These are phyloP conservation scores for Borostomias antarcticus DNA, from an alignment of 2,797 vertebrate species.

Conservation along the genomic window DNA sequence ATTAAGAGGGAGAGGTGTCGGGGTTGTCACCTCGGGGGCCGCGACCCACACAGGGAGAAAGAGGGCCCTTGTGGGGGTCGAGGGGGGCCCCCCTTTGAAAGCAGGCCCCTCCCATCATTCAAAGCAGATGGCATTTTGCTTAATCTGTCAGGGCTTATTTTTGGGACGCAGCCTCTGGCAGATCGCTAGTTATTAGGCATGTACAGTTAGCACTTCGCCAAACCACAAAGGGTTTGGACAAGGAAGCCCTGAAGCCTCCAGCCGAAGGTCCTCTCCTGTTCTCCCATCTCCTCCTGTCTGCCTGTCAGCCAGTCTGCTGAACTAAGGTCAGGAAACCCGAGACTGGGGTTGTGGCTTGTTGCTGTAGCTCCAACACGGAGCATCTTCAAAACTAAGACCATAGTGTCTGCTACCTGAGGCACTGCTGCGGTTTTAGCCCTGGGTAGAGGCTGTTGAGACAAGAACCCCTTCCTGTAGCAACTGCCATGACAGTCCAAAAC, in stretches of 20 bases:
- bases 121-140: slow-evolving; percentile 76
- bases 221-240: slow-evolving; percentile 71
- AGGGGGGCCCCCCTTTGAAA: slow-evolving; percentile 26
- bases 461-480: not conserved
- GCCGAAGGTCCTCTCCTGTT: slow-evolving; percentile 50
- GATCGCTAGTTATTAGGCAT: slow-evolving; percentile 75
- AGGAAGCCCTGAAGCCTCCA: slow-evolving; percentile 64
- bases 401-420: not conserved
- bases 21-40: slow-evolving; percentile 74
- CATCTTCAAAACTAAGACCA: not conserved
- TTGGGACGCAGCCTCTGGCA: slow-evolving; percentile 72
- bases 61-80: slow-evolving; percentile 30
- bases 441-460: too few species aligned
- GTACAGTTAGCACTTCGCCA: slow-evolving; percentile 68
- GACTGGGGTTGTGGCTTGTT: slow-evolving; percentile 37
- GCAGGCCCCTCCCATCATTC: slow-evolving; percentile 64
- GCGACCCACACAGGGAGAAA: slow-evolving; percentile 56
- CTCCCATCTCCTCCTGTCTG: slow-evolving; percentile 23
- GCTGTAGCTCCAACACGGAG: slow-evolving; percentile 4
- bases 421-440: too few species aligned
- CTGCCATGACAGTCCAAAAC: not conserved
- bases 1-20: slow-evolving; percentile 73
- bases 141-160: slow-evolving; percentile 75
- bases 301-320: slow-evolving; percentile 37
- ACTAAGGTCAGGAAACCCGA: slow-evolving; percentile 39